A percentile compares a stretch with the other conserved stretches of the same genome.
Evolutionary conservation across 1,140 invertebrate genomes (phyloP).

Genomic region (Philotrypesis tridentata): DNA sequence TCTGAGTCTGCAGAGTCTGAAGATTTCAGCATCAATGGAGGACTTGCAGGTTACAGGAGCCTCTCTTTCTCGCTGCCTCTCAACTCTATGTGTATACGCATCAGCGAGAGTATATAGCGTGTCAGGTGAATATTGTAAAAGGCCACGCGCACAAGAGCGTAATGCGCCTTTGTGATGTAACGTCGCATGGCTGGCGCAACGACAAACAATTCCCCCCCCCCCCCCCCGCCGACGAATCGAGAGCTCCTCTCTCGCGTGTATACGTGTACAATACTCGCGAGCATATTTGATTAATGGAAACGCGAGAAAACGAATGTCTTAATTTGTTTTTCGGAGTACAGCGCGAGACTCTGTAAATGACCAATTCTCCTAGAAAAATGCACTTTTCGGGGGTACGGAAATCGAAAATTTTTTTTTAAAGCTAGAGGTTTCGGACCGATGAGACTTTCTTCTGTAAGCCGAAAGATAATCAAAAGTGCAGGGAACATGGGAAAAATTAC

Average conservation of each 20-base stretch:
- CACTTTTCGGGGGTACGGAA: too few species aligned
- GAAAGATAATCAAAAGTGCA: too few species aligned
- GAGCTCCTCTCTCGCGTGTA: not conserved
- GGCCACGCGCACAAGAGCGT: not conserved
- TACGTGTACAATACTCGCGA: not conserved
- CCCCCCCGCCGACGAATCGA: not conserved
- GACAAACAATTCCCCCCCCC: not conserved
- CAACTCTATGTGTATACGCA: not conserved
- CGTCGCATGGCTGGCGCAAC: not conserved
- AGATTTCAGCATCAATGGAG: not conserved
- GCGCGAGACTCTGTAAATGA: too few species aligned
- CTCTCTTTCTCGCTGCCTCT: too few species aligned
- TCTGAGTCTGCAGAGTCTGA: not conserved
- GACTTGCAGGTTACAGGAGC: not conserved
- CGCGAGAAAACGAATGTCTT: not conserved
- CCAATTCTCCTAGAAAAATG: too few species aligned
- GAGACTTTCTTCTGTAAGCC: too few species aligned
- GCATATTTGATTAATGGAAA: not conserved
- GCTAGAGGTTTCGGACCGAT: too few species aligned
- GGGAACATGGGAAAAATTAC: too few species aligned
- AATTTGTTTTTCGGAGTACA: not conserved
- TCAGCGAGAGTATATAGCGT: not conserved
- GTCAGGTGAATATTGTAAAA: not conserved
- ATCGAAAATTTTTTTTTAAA: too few species aligned
- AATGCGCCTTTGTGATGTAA: constrained; percentile 18